Base-by-base conservation (phyloP, 1,140 invertebrate genomes). In the Eubasilissa regina region DNA sequence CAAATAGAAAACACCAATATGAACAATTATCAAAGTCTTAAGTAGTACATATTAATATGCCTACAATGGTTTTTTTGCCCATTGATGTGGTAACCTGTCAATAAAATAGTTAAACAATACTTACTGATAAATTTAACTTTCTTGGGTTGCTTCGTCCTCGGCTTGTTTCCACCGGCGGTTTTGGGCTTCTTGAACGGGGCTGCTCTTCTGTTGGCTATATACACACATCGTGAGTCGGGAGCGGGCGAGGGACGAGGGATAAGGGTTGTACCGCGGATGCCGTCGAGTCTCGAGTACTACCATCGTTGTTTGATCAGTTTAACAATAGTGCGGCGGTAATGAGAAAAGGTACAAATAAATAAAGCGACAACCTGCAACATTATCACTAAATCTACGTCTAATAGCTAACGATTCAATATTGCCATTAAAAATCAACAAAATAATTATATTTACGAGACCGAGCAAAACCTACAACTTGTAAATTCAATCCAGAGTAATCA, bases 121-220 rank as follows among this genome's bases (percentile, higher is more conserved):
- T 96, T 91, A 96, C 94, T 95, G 88, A 96, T 95, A 86, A 96
- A 95, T 91, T 95, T 95, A 64, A 95, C 94, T 91, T 95, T 95
- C 90, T 95, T 96, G 62, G 94, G 94, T 85, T 94, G 93, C 87
- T 93, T 94, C 81, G 94, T 94, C 86, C 94, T 92, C 72, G 92
- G 91, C 85, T 94, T 91, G 86, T 91, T 92, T 74, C 90, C 90
- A 62, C 86, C 87, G 81, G 90, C 93, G 81, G 90, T 92, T 87
- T 93, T 94, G 78, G 91, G 92, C 89, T 95, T 95, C 90, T 95
- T 95, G 85, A 93, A 91, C 48, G 94, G 93, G 80, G 91, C 91
- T 83, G 91, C 91, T 87, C 93, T 91, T 86, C 93, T 92, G 84
- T 92, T 91, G 44, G 45, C 68, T 72, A 47, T 55, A 21, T 11